Evolutionary conservation across 2,113 vertebrate genomes (phyloP).

Genomic region (Neotoma lepida): DNA sequence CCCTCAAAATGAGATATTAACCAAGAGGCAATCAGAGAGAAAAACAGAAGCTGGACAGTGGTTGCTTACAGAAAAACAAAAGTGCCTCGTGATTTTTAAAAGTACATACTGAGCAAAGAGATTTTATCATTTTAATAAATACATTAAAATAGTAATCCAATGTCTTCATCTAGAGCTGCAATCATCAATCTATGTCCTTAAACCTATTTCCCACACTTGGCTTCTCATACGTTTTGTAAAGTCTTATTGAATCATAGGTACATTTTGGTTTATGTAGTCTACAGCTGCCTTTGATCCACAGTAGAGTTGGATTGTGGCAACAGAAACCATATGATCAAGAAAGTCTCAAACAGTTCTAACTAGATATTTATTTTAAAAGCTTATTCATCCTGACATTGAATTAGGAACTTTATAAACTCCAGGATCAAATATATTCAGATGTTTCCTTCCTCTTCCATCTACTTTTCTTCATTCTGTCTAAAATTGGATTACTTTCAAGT

Average conservation of each 20-base stretch:
- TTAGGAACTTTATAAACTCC: not conserved
- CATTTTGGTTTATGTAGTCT: not conserved
- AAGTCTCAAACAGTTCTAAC: not conserved
- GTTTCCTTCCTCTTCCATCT: not conserved
- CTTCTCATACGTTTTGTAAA: not conserved
- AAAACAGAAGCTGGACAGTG: not conserved
- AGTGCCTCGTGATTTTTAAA: not conserved
- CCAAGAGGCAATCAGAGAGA: not conserved
- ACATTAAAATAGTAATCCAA: not conserved
- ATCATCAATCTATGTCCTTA: not conserved
- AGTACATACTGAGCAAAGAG: not conserved
- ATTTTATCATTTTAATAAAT: conserved; percentile 5
- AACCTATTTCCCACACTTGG: not conserved
- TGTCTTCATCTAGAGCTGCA: not conserved
- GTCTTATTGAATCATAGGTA: conserved; percentile 26
- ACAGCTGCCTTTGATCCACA: not conserved
- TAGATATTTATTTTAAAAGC: not conserved
- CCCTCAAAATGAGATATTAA: not conserved
- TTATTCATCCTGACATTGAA: not conserved
- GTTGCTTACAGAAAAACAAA: not conserved
- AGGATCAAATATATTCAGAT: not conserved
- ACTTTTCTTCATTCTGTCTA: conserved; percentile 29
- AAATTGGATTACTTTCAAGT: not conserved
- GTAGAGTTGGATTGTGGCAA: not conserved
- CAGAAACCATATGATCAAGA: not conserved